Evolutionary conservation across 1,140 invertebrate genomes (phyloP).

Genomic region (Cryptotermes secundus): DNA sequence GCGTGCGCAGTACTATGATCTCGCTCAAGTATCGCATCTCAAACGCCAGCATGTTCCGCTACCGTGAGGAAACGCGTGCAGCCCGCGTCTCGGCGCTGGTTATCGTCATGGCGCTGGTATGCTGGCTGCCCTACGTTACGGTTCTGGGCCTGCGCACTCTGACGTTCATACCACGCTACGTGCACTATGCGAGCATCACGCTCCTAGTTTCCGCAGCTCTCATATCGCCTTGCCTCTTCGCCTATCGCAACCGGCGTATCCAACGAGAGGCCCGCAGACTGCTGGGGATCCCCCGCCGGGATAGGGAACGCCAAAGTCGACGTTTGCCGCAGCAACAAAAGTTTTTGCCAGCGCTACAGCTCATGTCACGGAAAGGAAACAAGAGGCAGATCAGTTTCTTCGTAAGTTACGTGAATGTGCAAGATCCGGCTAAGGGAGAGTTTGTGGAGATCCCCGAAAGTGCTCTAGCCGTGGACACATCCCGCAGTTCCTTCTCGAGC

Average conservation of each 20-base stretch:
- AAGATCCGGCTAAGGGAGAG: background rate
- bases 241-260: slow-evolving; percentile 60
- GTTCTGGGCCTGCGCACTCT: slow-evolving; percentile 48
- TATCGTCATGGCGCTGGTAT: slow-evolving; percentile 69
- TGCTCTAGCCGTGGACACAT: slow-evolving; percentile 51
- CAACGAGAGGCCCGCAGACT: background rate
- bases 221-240: slow-evolving; percentile 74
- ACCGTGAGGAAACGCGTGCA: slow-evolving; percentile 77
- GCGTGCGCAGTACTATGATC: slow-evolving; percentile 48
- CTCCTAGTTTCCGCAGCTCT: slow-evolving; percentile 67
- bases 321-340: background rate
- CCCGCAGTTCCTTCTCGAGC: slow-evolving; percentile 55
- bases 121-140: slow-evolving; percentile 66
- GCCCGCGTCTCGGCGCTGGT: slow-evolving; percentile 74
- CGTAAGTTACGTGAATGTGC: background rate
- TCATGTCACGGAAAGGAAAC: too few species aligned
- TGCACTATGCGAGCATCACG: slow-evolving; percentile 58
- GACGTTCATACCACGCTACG: slow-evolving; percentile 44
- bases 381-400: background rate
- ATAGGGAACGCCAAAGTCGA: slow-evolving; percentile 35
- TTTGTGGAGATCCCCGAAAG: slow-evolving; percentile 51
- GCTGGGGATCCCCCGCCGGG: slow-evolving; percentile 37
- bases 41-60: slow-evolving; percentile 79
- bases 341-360: background rate
- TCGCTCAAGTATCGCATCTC: slow-evolving; percentile 73